phyloP scores from a whole-genome alignment of 2,888 invertebrate species.

The Xestia sexstrigata region DNA sequence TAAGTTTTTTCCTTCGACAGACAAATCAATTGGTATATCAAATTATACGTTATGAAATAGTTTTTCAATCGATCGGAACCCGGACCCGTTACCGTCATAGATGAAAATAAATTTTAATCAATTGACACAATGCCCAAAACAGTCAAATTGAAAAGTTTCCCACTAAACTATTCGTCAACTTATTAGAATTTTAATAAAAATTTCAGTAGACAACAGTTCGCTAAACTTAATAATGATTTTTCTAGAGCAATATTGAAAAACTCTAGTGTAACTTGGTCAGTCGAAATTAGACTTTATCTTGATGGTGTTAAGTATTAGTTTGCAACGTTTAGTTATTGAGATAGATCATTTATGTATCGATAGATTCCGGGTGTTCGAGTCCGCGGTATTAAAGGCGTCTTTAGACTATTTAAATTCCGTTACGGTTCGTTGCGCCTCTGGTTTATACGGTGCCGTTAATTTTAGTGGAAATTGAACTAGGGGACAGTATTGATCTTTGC shows the following conservation, averaged over 20 bases:
- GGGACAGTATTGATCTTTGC: constrained; percentile 79
- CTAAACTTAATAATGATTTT: constrained; percentile 75
- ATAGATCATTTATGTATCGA: constrained; percentile 72
- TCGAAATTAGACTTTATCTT: constrained; percentile 60
- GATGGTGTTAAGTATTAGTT: constrained; percentile 53
- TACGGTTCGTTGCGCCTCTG: constrained; percentile 90
- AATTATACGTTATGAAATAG: constrained; percentile 24
- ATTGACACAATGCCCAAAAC: constrained; percentile 47
- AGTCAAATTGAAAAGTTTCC: constrained; percentile 64
- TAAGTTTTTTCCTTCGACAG: constrained; percentile 6
- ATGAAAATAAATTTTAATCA: constrained; percentile 56
- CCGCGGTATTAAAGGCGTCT: constrained; percentile 84
- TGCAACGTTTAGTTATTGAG: constrained; percentile 61
- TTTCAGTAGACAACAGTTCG: constrained; percentile 69
- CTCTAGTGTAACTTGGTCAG: constrained; percentile 26
- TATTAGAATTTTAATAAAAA: constrained; percentile 68
- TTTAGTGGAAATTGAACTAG: constrained; percentile 86
- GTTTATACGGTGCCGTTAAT: constrained; percentile 90
- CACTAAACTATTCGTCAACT: constrained; percentile 66
- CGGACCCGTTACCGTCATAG: constrained; percentile 55
- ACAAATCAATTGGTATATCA: constrained; percentile 20
- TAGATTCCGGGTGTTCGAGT: constrained; percentile 77
- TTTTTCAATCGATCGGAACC: constrained; percentile 46
- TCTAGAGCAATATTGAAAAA: constrained; percentile 72
- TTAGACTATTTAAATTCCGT: constrained; percentile 90